These are phyloP conservation scores for Nasonia oneida DNA, from an alignment of 2,888 invertebrate species.

Conservation along the genomic window DNA sequence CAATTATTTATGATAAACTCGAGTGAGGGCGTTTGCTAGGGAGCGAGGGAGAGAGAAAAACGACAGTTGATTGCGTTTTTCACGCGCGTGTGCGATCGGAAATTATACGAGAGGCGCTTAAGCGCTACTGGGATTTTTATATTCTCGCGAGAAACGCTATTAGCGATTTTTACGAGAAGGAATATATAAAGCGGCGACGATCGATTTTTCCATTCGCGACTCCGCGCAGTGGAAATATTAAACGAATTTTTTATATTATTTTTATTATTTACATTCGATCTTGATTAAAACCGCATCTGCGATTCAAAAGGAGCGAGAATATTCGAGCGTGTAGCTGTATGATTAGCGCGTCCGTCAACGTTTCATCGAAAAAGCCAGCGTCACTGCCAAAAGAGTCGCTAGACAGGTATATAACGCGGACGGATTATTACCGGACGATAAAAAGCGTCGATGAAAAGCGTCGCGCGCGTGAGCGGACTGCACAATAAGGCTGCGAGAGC, in stretches of 20 bases:
- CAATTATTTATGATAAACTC: slow-evolving; percentile 77
- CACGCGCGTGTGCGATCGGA: slow-evolving; percentile 4
- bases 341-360: neutral
- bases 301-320: neutral
- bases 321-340: neutral
- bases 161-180: slow-evolving; percentile 32
- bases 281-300: neutral
- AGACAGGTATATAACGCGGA: neutral
- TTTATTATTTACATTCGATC: too few species aligned
- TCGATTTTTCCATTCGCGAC: slow-evolving; percentile 27
- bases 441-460: slow-evolving; percentile 55
- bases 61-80: neutral
- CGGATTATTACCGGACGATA: slow-evolving; percentile 53
- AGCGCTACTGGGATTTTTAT: slow-evolving; percentile 30
- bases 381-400: neutral
- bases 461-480: neutral
- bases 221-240: slow-evolving; percentile 39
- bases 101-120: slow-evolving; percentile 19
- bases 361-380: neutral
- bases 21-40: slow-evolving; percentile 62
- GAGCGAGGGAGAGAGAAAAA: neutral
- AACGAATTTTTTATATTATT: too few species aligned
- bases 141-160: neutral
- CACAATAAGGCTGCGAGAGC: neutral
- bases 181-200: neutral